Conservation (phyloP, 2,888 invertebrate genomes). For the Callyntrura guangdongensis region DNA sequence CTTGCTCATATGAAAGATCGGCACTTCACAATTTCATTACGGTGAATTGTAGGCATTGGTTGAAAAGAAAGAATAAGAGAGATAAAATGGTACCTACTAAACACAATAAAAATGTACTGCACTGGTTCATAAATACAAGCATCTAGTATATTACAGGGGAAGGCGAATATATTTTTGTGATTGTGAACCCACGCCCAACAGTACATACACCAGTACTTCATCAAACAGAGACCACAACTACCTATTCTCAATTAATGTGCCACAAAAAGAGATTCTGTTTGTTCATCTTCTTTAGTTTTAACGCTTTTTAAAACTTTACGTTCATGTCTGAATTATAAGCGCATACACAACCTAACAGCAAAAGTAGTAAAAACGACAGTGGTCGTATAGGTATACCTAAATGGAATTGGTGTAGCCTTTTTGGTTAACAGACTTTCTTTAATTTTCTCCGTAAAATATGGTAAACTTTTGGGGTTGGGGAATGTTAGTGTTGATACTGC, state of each 20-base stretch:
- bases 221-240: slow-evolving; percentile 52
- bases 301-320: slow-evolving; percentile 48
- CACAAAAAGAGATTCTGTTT: neutral
- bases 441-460: too few species aligned
- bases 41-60: slow-evolving; percentile 67
- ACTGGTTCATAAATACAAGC: neutral
- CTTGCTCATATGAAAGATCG: slow-evolving; percentile 66
- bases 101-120: neutral
- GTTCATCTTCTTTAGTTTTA: slow-evolving; percentile 27
- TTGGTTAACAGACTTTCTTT: too few species aligned
- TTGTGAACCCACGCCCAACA: too few species aligned
- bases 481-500: too few species aligned
- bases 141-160: too few species aligned
- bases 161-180: too few species aligned
- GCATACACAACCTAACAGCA: neutral
- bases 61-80: neutral
- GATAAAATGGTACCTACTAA: neutral
- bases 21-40: slow-evolving; percentile 73
- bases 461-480: too few species aligned
- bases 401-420: too few species aligned
- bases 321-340: slow-evolving; percentile 2
- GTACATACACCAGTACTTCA: too few species aligned
- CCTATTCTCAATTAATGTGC: neutral
- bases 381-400: too few species aligned
- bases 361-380: neutral